Evolutionary conservation across 2,888 invertebrate species (phyloP).

Genomic region (Pseudoips prasinana): DNA sequence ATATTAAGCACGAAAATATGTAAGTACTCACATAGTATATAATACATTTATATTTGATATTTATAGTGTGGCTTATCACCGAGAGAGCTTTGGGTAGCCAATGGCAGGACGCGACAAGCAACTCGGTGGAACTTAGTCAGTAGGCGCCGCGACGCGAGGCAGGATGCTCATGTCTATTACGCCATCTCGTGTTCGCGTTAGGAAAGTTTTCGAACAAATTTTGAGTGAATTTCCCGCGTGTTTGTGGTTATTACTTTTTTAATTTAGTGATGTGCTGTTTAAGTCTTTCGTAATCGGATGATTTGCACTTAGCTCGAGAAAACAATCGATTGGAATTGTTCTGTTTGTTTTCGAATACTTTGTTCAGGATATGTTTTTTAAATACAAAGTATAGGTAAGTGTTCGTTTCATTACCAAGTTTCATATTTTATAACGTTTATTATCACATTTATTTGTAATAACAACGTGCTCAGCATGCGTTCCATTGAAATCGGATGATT

Average conservation of each 20-base stretch:
- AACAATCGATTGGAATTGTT: conserved; percentile 7
- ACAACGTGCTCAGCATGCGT: too few species aligned
- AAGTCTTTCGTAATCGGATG: conserved; percentile 11
- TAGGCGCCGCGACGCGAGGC: conserved; percentile 9
- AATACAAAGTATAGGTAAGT: conserved; percentile 20
- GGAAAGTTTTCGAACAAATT: conserved; percentile 22
- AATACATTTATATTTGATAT: too few species aligned
- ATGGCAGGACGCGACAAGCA: neutral
- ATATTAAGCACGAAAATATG: conserved; percentile 1
- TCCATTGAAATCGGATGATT: too few species aligned
- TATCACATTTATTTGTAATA: too few species aligned
- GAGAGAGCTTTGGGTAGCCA: conserved; percentile 1
- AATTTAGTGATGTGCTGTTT: conserved; percentile 17
- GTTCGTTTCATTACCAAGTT: too few species aligned
- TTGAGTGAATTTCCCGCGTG: conserved; percentile 8
- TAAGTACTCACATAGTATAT: neutral
- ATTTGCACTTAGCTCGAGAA: conserved; percentile 1
- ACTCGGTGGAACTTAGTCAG: conserved; percentile 8
- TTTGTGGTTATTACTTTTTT: conserved; percentile 9
- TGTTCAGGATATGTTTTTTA: conserved; percentile 11
- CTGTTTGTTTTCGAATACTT: conserved; percentile 4
- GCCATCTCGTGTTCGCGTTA: conserved; percentile 6
- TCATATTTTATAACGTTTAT: too few species aligned
- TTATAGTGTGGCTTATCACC: too few species aligned
- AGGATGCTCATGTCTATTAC: conserved; percentile 7